phyloP scores from a whole-genome alignment of 2,888 invertebrate genomes.

The Macaria liturata region DNA sequence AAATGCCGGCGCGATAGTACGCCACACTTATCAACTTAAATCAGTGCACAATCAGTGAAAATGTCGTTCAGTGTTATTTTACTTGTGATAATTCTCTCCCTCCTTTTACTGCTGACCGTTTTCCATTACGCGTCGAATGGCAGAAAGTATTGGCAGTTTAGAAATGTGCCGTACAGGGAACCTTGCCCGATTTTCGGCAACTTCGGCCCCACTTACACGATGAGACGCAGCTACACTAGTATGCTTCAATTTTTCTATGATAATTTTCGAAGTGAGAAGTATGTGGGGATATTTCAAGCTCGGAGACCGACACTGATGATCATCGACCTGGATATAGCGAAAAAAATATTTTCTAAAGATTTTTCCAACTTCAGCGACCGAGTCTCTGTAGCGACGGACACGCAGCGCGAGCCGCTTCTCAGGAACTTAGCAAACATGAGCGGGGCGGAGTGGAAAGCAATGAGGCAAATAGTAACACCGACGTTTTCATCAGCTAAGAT shows the following conservation, averaged over 20 bases:
- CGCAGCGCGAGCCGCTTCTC: constrained; percentile 69
- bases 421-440: constrained; percentile 76
- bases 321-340: constrained; percentile 67
- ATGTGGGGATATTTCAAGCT: constrained; percentile 74
- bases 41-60: constrained; percentile 39
- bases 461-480: constrained; percentile 74
- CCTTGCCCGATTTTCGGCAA: constrained; percentile 79
- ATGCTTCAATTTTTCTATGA: constrained; percentile 70
- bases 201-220: constrained; percentile 70
- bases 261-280: constrained; percentile 59
- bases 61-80: constrained; percentile 61
- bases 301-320: constrained; percentile 72
- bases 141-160: constrained; percentile 70
- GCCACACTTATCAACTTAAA: constrained; percentile 30
- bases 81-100: constrained; percentile 51
- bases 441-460: constrained; percentile 74
- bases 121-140: constrained; percentile 68
- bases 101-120: constrained; percentile 56
- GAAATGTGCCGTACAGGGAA: constrained; percentile 72
- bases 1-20: constrained; percentile 53
- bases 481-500: constrained; percentile 78
- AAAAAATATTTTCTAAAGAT: constrained; percentile 63
- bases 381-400: constrained; percentile 68
- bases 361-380: constrained; percentile 71
- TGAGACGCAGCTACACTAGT: constrained; percentile 67